Evolutionary conservation across 2,797 vertebrate species (phyloP).

Genomic region (Phalanger gymnotis): DNA sequence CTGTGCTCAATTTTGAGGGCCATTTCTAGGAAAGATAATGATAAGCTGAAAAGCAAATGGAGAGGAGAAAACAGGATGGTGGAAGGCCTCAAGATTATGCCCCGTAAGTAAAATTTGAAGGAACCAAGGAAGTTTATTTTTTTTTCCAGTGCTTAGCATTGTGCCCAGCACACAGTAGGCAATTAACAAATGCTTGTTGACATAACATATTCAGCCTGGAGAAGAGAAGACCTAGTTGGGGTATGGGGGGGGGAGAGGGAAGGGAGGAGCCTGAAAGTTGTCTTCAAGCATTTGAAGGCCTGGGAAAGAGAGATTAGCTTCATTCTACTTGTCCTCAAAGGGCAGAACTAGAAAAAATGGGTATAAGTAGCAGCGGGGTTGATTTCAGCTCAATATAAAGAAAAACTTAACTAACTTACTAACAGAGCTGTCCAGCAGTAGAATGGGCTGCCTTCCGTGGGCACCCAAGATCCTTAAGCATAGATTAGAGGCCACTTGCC

Average conservation of each 20-base stretch:
- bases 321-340: not conserved
- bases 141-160: not conserved
- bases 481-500: not conserved
- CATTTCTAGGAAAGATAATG: not conserved
- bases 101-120: not conserved
- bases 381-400: not conserved
- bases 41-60: not conserved
- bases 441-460: too few species aligned
- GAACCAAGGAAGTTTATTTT: not conserved
- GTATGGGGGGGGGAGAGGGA: not conserved
- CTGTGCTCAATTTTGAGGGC: not conserved
- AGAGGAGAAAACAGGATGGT: not conserved
- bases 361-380: not conserved
- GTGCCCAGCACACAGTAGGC: not conserved
- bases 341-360: not conserved
- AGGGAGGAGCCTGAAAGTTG: not conserved
- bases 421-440: too few species aligned
- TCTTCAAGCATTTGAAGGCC: not conserved
- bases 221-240: not conserved
- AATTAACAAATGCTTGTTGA: not conserved
- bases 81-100: not conserved
- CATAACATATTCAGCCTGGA: not conserved
- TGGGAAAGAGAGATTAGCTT: not conserved
- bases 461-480: too few species aligned
- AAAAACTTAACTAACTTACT: not conserved